These are phyloP conservation scores for Ursus arctos DNA, from an alignment of 2,113 vertebrate species.

Conservation along the genomic window DNA sequence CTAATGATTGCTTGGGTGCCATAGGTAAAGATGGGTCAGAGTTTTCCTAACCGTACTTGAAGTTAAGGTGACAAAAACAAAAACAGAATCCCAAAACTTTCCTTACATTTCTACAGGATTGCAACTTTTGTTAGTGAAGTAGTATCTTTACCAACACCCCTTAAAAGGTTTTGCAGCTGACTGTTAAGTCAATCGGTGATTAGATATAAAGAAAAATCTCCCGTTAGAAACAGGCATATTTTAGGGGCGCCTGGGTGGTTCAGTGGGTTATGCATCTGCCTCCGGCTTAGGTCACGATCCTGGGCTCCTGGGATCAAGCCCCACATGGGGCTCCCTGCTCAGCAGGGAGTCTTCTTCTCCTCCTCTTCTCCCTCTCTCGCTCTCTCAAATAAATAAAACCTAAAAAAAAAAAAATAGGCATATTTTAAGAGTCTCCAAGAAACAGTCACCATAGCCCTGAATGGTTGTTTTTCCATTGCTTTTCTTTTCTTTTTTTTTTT, in stretches of 20 bases:
- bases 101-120: neutral
- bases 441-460: conserved; percentile 33
- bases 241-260: neutral
- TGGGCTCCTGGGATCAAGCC: neutral
- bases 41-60: neutral
- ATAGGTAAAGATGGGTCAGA: neutral
- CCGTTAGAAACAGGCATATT: conserved; percentile 20
- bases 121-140: neutral
- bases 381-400: neutral
- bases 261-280: neutral
- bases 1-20: neutral
- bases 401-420: neutral
- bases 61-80: neutral
- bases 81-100: neutral
- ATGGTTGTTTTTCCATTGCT: neutral
- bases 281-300: neutral
- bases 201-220: neutral
- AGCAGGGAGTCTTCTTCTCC: neutral
- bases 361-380: neutral
- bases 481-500: neutral
- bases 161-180: neutral
- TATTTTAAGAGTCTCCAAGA: neutral
- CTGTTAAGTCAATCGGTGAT: conserved; percentile 9
- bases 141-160: neutral
- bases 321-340: neutral